A percentile compares a stretch with the other conserved stretches of the same genome.
Evolutionary conservation across 1,140 invertebrate species (phyloP).

Genomic region (Luehdorfia chinensis): DNA sequence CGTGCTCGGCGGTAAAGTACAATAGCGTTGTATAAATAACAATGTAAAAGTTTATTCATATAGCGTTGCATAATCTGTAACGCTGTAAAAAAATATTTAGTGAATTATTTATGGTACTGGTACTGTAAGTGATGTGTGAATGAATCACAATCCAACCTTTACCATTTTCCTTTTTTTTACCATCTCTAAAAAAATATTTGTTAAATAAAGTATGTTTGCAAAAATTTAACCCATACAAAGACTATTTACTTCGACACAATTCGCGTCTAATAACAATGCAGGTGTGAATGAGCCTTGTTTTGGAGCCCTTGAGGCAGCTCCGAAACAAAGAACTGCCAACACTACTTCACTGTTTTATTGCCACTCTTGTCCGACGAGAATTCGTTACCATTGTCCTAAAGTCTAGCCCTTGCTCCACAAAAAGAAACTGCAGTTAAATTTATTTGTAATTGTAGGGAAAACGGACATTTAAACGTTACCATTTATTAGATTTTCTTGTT

Average conservation of each 20-base stretch:
- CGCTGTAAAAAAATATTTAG: no score
- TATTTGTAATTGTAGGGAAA: constrained; percentile 7
- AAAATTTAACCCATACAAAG: no score
- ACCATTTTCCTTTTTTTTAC: no score
- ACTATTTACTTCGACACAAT: not conserved
- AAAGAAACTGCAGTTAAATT: constrained; percentile 5
- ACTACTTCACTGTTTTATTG: constrained; percentile 12
- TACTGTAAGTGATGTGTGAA: no score
- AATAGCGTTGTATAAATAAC: no score
- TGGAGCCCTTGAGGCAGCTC: not conserved
- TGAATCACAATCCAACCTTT: no score
- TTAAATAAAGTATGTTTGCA: no score
- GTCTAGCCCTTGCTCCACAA: constrained; percentile 6
- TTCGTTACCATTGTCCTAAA: constrained; percentile 14
- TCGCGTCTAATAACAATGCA: constrained; percentile 5
- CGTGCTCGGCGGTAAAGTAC: no score
- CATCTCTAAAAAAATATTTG: no score
- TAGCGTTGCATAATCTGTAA: no score
- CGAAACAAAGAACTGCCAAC: constrained; percentile 13
- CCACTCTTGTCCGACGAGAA: constrained; percentile 12
- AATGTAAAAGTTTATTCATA: no score
- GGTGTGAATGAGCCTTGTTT: constrained; percentile 11
- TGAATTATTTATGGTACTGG: no score
- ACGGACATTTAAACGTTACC: constrained; percentile 1
- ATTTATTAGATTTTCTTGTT: constrained; percentile 8